A percentile compares a stretch with the other conserved stretches of the same genome.
Evolutionary conservation across 1,140 invertebrate genomes (phyloP).

Genomic region (Sminthurides bifidus): DNA sequence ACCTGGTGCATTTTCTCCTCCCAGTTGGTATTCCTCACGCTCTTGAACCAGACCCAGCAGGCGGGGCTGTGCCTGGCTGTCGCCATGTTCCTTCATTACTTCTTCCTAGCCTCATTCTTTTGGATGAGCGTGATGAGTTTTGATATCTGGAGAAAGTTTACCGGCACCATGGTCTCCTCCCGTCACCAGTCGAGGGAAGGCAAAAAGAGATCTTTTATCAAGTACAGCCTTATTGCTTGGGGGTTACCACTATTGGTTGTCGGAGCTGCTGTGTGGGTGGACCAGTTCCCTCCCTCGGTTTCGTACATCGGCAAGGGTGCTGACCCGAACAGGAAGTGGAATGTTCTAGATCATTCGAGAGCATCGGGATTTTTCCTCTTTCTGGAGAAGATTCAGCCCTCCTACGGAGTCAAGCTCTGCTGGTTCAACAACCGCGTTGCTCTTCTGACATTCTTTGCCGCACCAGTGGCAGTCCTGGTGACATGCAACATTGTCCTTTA

Average conservation of each 20-base stretch:
- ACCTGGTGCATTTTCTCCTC: constrained; percentile 40
- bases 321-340: neutral
- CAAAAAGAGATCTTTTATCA: constrained; percentile 13
- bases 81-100: constrained; percentile 78
- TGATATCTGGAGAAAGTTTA: constrained; percentile 81
- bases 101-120: constrained; percentile 85
- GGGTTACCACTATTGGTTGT: constrained; percentile 33
- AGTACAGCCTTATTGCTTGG: constrained; percentile 37
- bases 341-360: no score
- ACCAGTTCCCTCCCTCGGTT: constrained; percentile 27
- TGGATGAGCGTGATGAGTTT: constrained; percentile 95
- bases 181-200: neutral
- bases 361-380: neutral
- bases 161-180: constrained; percentile 4
- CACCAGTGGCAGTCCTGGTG: constrained; percentile 37
- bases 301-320: no score
- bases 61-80: constrained; percentile 39
- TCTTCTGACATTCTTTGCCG: constrained; percentile 37
- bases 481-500: constrained; percentile 38
- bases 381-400: constrained; percentile 26
- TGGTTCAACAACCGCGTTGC: constrained; percentile 35
- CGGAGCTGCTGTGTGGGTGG: constrained; percentile 29
- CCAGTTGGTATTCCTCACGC: constrained; percentile 41
- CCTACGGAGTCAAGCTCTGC: constrained; percentile 35
- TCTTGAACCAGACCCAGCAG: constrained; percentile 26